Evolutionary conservation across 2,113 vertebrate species (phyloP).

Genomic region (Calidris pugnax): DNA sequence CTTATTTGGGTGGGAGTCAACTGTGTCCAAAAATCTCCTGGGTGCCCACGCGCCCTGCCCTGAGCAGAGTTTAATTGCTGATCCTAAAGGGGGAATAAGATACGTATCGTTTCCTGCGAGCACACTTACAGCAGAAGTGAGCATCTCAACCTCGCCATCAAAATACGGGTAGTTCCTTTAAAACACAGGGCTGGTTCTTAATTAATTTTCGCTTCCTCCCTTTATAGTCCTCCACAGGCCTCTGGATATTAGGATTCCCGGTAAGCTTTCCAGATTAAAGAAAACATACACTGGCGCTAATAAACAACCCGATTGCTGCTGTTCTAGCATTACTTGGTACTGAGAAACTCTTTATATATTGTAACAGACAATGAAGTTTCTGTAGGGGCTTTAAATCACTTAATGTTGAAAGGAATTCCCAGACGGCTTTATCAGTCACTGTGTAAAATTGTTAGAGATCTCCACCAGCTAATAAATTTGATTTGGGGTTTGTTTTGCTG

Average conservation of each 20-base stretch:
- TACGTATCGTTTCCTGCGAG: accelerated
- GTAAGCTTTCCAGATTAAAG: background rate
- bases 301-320: background rate
- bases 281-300: background rate
- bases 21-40: accelerated
- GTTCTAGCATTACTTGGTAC: background rate
- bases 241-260: background rate
- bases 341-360: constrained; percentile 36
- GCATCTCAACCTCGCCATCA: background rate
- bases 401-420: constrained; percentile 75
- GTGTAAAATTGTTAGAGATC: constrained; percentile 76
- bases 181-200: background rate
- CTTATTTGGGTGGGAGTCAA: background rate
- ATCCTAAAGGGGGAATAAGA: too few relatives aligned
- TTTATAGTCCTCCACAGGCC: constrained; percentile 1
- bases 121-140: background rate
- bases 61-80: background rate
- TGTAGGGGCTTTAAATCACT: constrained; percentile 75
- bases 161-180: background rate
- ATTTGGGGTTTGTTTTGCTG: constrained; percentile 74
- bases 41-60: accelerated
- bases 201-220: background rate
- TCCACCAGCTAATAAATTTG: constrained; percentile 80
- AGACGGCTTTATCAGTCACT: constrained; percentile 70
- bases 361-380: constrained; percentile 67